A percentile compares a stretch with the other conserved stretches of the same genome.
These are phyloP conservation scores for Megalops cyprinoides DNA, from an alignment of 2,797 vertebrate species.

Conservation along the genomic window DNA sequence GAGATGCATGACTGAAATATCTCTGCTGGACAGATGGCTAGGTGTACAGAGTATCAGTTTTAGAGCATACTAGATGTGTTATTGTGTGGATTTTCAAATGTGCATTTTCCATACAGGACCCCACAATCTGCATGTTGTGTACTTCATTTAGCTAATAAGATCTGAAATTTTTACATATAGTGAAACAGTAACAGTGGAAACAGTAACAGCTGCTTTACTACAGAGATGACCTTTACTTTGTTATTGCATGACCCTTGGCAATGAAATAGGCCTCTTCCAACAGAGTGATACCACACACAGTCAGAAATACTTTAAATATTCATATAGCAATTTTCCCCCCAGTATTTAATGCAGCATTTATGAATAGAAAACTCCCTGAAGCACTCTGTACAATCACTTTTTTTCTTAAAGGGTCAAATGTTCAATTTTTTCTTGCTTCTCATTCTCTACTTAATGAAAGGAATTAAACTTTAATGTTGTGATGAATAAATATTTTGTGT, in stretches of 20 bases:
- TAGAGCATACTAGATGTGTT: too few species aligned
- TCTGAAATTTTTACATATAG: not conserved
- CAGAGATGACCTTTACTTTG: slow-evolving; percentile 37
- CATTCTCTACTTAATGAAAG: slow-evolving; percentile 41
- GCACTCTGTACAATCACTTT: slow-evolving; percentile 31
- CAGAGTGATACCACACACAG: slow-evolving; percentile 19
- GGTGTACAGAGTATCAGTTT: too few species aligned
- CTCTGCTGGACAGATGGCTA: too few species aligned
- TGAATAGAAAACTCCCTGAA: slow-evolving; percentile 32
- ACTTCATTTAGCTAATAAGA: not conserved
- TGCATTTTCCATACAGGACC: too few species aligned
- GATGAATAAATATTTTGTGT: slow-evolving; percentile 49
- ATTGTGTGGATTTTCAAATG: too few species aligned
- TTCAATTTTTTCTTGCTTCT: slow-evolving; percentile 38
- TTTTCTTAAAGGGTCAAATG: slow-evolving; percentile 47
- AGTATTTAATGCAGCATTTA: slow-evolving; percentile 42
- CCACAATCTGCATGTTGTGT: too few species aligned
- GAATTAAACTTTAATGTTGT: slow-evolving; percentile 54
- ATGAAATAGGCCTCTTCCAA: slow-evolving; percentile 39
- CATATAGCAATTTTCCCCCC: slow-evolving; percentile 32
- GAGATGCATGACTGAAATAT: too few species aligned
- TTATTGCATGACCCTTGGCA: slow-evolving; percentile 43
- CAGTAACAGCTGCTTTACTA: not conserved
- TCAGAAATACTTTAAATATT: slow-evolving; percentile 53
- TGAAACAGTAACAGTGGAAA: not conserved